Percentiles rank a stretch among this genome's conserved stretches.
Evolutionary conservation across 2,797 vertebrate species (phyloP).

Genomic region (Leptoclinus maculatus): DNA sequence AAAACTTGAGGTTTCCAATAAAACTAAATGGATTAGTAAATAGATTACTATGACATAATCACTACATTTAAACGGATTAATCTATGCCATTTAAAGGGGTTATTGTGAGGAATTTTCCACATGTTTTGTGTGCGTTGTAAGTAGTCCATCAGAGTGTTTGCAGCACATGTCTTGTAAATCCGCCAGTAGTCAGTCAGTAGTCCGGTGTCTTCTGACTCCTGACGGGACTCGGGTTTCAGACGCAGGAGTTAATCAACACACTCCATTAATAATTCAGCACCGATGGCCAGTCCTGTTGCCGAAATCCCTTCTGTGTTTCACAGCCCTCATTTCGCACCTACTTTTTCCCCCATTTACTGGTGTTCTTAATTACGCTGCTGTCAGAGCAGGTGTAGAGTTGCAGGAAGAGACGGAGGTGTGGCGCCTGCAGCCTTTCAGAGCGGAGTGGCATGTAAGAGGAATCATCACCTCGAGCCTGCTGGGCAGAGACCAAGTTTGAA

Average conservation of each 20-base stretch:
- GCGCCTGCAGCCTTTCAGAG: background rate
- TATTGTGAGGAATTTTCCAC: background rate
- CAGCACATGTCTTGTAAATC: slow-evolving; percentile 32
- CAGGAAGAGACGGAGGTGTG: slow-evolving; percentile 29
- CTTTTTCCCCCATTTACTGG: slow-evolving; percentile 15
- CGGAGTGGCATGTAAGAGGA: background rate
- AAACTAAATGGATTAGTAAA: no score
- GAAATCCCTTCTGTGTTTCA: slow-evolving; percentile 80
- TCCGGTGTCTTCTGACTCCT: slow-evolving; percentile 49
- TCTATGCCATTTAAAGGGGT: background rate
- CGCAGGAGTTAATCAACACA: slow-evolving; percentile 70
- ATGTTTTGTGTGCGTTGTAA: background rate
- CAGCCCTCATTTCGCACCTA: slow-evolving; percentile 76
- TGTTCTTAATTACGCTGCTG: slow-evolving; percentile 72
- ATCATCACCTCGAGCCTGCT: slow-evolving; percentile 5
- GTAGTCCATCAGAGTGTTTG: background rate
- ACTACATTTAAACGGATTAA: background rate
- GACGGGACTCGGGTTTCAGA: slow-evolving; percentile 71
- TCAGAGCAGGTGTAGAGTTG: slow-evolving; percentile 68
- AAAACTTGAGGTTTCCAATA: background rate
- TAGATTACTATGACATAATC: background rate
- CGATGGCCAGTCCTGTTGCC: slow-evolving; percentile 54
- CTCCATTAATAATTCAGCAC: slow-evolving; percentile 83
- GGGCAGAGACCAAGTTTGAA: background rate
- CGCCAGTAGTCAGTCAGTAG: slow-evolving; percentile 34